A percentile compares a stretch with the other conserved stretches of the same genome.
phyloP scores from a whole-genome alignment of 2,888 invertebrate species.

The Amphipyra berbera region DNA sequence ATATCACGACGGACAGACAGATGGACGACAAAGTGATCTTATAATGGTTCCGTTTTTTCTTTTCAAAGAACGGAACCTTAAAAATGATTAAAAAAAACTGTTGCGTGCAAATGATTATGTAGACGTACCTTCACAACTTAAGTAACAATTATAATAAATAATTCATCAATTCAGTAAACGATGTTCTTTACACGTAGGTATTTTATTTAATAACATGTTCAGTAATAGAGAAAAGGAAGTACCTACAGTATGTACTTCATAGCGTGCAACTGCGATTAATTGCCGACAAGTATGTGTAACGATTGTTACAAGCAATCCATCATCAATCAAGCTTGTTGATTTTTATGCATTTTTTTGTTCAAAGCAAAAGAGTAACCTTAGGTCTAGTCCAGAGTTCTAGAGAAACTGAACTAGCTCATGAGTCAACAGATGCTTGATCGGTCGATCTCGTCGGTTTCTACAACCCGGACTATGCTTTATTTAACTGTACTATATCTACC shows the following conservation, averaged over 20 bases:
- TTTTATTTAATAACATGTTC: background rate
- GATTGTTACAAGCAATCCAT: conserved; percentile 16
- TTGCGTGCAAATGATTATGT: background rate
- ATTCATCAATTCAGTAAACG: background rate
- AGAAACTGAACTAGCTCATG: no score
- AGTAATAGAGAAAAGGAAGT: conserved; percentile 24
- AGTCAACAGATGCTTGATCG: no score
- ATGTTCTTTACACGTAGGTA: background rate
- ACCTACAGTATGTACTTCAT: conserved; percentile 6
- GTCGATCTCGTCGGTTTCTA: no score
- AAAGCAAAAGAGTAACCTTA: no score
- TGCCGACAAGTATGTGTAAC: conserved; percentile 38
- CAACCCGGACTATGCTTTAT: no score
- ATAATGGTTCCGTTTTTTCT: no score
- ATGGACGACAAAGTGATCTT: no score
- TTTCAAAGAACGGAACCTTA: no score
- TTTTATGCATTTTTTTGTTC: background rate
- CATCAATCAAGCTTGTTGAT: conserved; percentile 22
- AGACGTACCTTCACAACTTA: background rate
- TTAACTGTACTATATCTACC: no score
- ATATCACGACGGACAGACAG: no score
- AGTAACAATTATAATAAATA: background rate
- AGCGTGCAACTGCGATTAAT: conserved; percentile 16
- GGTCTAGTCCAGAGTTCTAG: no score
- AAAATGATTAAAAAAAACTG: no score